These are phyloP conservation scores for Drosophila atripex DNA, from an alignment of 2,888 invertebrate genomes.

Conservation along the genomic window DNA sequence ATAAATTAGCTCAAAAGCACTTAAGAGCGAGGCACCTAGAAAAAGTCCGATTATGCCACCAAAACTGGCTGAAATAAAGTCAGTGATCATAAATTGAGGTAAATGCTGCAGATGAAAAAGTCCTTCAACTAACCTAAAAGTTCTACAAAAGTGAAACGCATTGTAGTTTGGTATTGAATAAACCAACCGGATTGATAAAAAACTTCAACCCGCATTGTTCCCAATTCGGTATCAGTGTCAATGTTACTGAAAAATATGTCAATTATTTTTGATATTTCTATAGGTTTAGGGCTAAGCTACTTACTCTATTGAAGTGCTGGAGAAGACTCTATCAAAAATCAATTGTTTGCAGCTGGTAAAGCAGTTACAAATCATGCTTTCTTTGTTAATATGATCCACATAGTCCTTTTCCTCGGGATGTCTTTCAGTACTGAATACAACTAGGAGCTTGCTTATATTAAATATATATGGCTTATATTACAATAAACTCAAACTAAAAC, in stretches of 20 bases:
- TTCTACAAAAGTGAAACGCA: slow-evolving; percentile 84
- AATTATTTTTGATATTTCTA: not conserved
- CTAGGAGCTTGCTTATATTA: slow-evolving; percentile 8
- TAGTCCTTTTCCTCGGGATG: slow-evolving; percentile 62
- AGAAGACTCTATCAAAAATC: slow-evolving; percentile 63
- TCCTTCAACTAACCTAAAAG: slow-evolving; percentile 79
- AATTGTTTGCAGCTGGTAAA: slow-evolving; percentile 79
- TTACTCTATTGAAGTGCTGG: slow-evolving; percentile 64
- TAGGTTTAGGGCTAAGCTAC: not conserved
- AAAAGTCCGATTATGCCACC: slow-evolving; percentile 85
- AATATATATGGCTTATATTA: too few relatives aligned
- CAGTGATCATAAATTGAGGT: not conserved
- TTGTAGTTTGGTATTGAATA: slow-evolving; percentile 82
- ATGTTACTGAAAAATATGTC: slow-evolving; percentile 31
- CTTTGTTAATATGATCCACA: slow-evolving; percentile 64
- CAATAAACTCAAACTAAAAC: slow-evolving; percentile 13
- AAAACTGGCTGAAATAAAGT: slow-evolving; percentile 81
- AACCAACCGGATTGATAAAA: slow-evolving; percentile 82
- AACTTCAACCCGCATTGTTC: slow-evolving; percentile 75
- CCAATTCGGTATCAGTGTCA: slow-evolving; percentile 16
- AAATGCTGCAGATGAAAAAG: slow-evolving; percentile 52
- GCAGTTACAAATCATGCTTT: slow-evolving; percentile 81
- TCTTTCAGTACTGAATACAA: slow-evolving; percentile 67
- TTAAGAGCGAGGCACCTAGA: slow-evolving; percentile 84
- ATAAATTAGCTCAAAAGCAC: slow-evolving; percentile 84